Evolutionary conservation across 2,888 invertebrate species (phyloP).

Genomic region (Gisinianus flammeolus): DNA sequence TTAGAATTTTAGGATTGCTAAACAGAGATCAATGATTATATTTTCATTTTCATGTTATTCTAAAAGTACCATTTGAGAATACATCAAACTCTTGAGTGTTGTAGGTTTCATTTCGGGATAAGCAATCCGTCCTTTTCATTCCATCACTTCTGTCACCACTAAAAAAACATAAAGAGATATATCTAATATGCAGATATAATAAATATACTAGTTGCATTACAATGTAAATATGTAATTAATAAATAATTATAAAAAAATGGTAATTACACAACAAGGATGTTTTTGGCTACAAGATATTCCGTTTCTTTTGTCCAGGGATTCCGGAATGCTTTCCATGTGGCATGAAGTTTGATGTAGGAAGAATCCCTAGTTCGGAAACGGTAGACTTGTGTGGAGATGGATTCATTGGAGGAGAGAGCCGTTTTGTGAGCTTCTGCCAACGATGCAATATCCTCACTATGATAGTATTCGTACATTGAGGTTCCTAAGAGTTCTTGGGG

Average conservation of each 20-base stretch:
- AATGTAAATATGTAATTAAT: neutral
- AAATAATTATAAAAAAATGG: neutral
- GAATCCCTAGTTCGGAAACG: slow-evolving; percentile 82
- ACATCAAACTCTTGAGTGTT: neutral
- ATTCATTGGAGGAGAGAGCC: slow-evolving; percentile 67
- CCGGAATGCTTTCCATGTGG: slow-evolving; percentile 85
- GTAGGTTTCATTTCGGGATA: neutral
- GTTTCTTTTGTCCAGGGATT: slow-evolving; percentile 97
- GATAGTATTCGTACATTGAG: slow-evolving; percentile 91
- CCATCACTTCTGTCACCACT: too few species aligned
- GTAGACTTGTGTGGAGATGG: slow-evolving; percentile 71
- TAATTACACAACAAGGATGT: slow-evolving; percentile 75
- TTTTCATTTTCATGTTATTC: too few species aligned
- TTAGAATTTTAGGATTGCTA: too few species aligned
- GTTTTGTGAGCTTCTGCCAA: slow-evolving; percentile 84
- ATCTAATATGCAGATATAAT: too few species aligned
- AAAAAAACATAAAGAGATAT: too few species aligned
- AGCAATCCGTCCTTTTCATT: neutral
- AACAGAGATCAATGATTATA: too few species aligned
- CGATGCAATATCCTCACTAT: slow-evolving; percentile 77
- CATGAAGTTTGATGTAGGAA: slow-evolving; percentile 74
- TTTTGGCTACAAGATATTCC: slow-evolving; percentile 87
- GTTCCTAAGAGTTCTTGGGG: slow-evolving; percentile 92
- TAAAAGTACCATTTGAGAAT: too few species aligned
- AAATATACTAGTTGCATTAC: neutral